These are phyloP conservation scores for Plecotus auritus DNA, from an alignment of 2,113 vertebrate genomes.

Conservation along the genomic window DNA sequence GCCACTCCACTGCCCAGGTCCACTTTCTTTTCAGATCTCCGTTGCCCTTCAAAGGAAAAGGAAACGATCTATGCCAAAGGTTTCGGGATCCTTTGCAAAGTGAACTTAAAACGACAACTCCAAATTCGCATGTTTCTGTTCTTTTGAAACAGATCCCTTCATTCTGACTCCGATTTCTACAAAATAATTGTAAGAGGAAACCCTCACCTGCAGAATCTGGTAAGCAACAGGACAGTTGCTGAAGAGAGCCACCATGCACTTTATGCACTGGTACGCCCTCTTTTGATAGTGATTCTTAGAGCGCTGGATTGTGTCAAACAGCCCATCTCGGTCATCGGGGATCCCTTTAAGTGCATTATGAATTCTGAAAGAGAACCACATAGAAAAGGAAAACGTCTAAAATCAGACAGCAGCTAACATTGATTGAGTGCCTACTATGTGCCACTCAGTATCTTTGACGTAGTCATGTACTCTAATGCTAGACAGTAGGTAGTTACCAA, in stretches of 20 bases:
- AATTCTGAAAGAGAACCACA: constrained; percentile 84
- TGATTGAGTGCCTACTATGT: background rate
- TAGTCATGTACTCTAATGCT: background rate
- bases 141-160: constrained; percentile 10
- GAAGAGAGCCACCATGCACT: constrained; percentile 99
- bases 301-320: constrained; percentile 99
- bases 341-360: constrained; percentile 99
- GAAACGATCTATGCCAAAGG: background rate
- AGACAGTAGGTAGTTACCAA: background rate
- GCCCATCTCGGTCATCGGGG: constrained; percentile 96
- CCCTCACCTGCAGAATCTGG: constrained; percentile 95
- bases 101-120: constrained; percentile 1
- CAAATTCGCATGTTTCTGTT: background rate
- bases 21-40: constrained; percentile 99
- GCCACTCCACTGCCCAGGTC: constrained; percentile 99
- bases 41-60: constrained; percentile 88
- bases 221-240: constrained; percentile 99
- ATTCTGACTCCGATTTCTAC: background rate
- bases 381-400: constrained; percentile 19
- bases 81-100: background rate
- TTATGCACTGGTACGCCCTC: constrained; percentile 99
- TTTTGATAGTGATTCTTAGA: constrained; percentile 99
- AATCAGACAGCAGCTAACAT: background rate
- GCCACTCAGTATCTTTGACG: background rate
- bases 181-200: constrained; percentile 34